Evolutionary conservation across 2,797 vertebrate genomes (phyloP), one percentile per base, ranked within the genome.

Genomic region (Ptychobarbus kaznakovi): DNA sequence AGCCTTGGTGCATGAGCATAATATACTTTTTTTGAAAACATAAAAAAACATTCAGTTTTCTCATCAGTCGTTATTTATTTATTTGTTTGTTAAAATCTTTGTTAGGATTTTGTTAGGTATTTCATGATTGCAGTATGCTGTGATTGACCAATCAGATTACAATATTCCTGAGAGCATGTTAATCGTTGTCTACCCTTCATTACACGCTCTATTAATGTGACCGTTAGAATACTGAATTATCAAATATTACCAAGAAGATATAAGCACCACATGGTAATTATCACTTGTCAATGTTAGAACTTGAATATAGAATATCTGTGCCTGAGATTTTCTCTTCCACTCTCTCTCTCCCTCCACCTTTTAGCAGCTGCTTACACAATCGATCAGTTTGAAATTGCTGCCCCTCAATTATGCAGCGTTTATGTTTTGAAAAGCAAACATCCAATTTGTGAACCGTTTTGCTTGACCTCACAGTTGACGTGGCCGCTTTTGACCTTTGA

Each of bases 251-350:
- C 58, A 38, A 3, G 20, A 61, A 35, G 13, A 66, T 83, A 28
- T 76, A 76, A 15, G 44, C 22, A 51, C 72, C 12, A 13, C 58
- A 81, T 61, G 40, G 70, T 81, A 86, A 88, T 89, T 86, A 89
- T 86, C 53, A 83, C 87, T 80, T 87, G 70, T 80, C 82, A 81
- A 35, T 74, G 68, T 73, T 65, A 68, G 80, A 74, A 85, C 44
- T 49, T 74, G 40, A 42, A 73, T 46, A 44, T 73, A 28, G 25
- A 46, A 8, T 35, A n/a, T 63, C 38, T 6, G 40, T 78, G 53
- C 4, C 80, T 42, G 25, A 53, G 51, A 73, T 28, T 58, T 81
- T 79, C 40, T 51, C 8, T 51, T 3, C 9, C 51, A 15, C 25
- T 80, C 20, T 25, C n/a, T 15, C 56, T 32, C 16, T 81, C 61